These are phyloP conservation scores for Meliscaeva auricollis DNA, from an alignment of 2,888 invertebrate genomes.

Conservation along the genomic window DNA sequence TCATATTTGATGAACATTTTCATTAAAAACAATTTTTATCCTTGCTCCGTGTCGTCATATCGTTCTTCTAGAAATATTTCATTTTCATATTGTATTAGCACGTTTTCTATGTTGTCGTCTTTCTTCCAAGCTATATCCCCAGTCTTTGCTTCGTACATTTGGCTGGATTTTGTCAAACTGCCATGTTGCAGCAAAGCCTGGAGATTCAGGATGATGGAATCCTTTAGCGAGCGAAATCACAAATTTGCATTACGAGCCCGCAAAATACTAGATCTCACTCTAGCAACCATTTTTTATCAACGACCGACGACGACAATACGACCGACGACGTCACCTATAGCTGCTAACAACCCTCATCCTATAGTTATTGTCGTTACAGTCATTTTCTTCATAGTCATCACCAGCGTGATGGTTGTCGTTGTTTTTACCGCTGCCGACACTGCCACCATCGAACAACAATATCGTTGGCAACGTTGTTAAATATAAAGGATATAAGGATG, in stretches of 20 bases:
- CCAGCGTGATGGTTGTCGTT: neutral
- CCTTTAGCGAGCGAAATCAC: constrained; percentile 59
- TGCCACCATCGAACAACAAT: constrained; percentile 56
- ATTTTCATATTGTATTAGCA: constrained; percentile 56
- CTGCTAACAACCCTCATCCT: constrained; percentile 21
- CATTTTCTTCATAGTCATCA: constrained; percentile 6
- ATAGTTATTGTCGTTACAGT: constrained; percentile 6
- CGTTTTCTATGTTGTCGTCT: neutral
- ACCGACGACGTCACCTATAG: neutral
- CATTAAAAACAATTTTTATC: constrained; percentile 59
- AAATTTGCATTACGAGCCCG: constrained; percentile 69
- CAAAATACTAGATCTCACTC: constrained; percentile 37
- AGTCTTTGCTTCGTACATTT: constrained; percentile 7
- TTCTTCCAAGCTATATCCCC: neutral
- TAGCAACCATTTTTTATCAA: constrained; percentile 17
- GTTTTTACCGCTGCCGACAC: neutral
- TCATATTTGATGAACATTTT: constrained; percentile 31
- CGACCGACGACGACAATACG: too few species aligned
- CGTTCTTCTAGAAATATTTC: constrained; percentile 33
- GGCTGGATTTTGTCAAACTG: constrained; percentile 14
- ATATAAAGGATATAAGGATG: constrained; percentile 72
- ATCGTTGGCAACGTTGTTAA: constrained; percentile 72
- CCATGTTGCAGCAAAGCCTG: constrained; percentile 39
- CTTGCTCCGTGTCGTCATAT: neutral
- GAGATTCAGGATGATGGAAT: constrained; percentile 54